Base-by-base conservation (phyloP, 1,140 invertebrate species). In the Ceratina calcarata region DNA sequence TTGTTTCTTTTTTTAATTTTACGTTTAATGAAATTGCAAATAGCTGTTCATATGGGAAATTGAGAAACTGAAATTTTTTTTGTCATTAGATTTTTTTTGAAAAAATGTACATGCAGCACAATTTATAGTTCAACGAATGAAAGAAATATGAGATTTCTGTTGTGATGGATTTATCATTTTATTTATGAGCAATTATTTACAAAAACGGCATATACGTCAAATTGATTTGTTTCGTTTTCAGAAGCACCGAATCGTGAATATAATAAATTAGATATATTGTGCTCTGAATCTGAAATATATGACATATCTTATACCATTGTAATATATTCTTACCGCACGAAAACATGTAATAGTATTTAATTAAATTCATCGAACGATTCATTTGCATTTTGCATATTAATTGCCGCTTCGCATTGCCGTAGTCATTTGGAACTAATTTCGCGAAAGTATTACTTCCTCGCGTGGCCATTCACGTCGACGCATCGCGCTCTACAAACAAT, bases 131-230 rank as follows among this genome's bases (percentile, higher is more conserved):
- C 65, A 13, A 22, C 18, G 37, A 67, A 49, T 16, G n/a, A 22
- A 16, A 22, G 27, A 32, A 32, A 32, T 32, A 32, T 4, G 27
- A 32, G 27, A 53, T 51, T 24, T 49, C 2, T 16, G 16, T 16
- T 49, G 22, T 20, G 37, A 49, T 66, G 16, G 13, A 66, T 49
- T 49, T 13, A 16, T 2, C 12, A 20, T 24, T 51, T 51, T 68
- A 53, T 68, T 68, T 68, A 22, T 24, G 45, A 16, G 8, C 51
- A 68, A 68, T 68, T 68, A 53, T 51, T 68, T 24, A 18, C 20
- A 7, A 68, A 12, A 32, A 32, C 22, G 13, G 22, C 22, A 10
- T 6, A 0, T 20, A 15, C 37, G n/a, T 51, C 45, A 24, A 68
- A 18, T 12, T 67, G 45, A 51, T 67, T 67, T 67, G 20, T 51